Percentiles rank a stretch among this genome's conserved stretches.
Conservation (phyloP, 1,140 invertebrate species). For the Bombus waltoni region DNA sequence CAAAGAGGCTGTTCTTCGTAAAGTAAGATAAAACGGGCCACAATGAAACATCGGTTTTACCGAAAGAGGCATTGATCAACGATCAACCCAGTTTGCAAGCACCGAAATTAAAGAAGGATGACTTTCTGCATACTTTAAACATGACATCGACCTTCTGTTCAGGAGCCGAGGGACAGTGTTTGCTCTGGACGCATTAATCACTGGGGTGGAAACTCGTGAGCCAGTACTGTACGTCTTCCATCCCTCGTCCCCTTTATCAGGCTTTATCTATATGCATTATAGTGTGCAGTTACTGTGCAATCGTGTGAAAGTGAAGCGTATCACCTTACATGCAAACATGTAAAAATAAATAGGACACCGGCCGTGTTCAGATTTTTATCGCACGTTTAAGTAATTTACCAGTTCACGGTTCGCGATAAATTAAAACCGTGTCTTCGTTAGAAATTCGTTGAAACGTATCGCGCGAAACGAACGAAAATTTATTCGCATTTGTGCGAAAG, state of each 20-base stretch:
- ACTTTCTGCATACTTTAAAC: slow-evolving; percentile 25
- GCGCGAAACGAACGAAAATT: background rate
- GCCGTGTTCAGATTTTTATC: background rate
- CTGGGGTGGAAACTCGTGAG: background rate
- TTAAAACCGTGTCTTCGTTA: background rate
- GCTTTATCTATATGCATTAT: background rate
- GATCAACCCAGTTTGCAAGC: background rate
- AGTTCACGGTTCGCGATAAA: too few relatives aligned
- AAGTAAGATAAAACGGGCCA: background rate
- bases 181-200: slow-evolving; percentile 30
- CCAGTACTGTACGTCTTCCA: slow-evolving; percentile 10
- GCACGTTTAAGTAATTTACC: background rate
- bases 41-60: background rate
- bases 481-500: background rate
- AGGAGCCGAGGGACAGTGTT: background rate
- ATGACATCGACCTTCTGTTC: slow-evolving; percentile 12
- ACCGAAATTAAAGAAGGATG: slow-evolving; percentile 13
- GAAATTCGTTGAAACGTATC: background rate
- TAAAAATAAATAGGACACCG: background rate
- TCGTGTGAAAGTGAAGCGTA: background rate
- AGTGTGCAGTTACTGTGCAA: background rate
- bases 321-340: background rate
- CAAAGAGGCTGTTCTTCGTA: background rate
- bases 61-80: background rate
- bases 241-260: slow-evolving; percentile 3